phyloP scores from a whole-genome alignment of 2,888 invertebrate genomes.

The Drosophila maculinotata region DNA sequence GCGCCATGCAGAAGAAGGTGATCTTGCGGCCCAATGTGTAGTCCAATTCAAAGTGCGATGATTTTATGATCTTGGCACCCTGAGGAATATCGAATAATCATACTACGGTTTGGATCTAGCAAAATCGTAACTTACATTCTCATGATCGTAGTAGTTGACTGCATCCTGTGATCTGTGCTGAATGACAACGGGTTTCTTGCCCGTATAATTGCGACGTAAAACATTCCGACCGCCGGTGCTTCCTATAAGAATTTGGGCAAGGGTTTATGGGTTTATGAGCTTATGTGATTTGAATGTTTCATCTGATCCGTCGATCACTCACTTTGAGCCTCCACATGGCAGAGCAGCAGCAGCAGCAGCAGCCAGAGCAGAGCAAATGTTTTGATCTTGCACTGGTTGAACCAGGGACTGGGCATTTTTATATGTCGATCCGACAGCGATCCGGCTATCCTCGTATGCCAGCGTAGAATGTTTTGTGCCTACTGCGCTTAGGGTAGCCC shows the following conservation, averaged over 20 bases:
- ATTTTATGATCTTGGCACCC: conserved; percentile 95
- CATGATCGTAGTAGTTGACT: conserved; percentile 95
- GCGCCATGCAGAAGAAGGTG: conserved; percentile 95
- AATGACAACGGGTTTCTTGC: conserved; percentile 84
- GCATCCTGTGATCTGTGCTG: conserved; percentile 94
- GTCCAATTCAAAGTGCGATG: conserved; percentile 96
- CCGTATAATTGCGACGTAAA: conserved; percentile 84
- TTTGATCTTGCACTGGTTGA: conserved; percentile 48
- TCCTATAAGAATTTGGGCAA: too few relatives aligned
- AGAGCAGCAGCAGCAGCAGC: conserved; percentile 48
- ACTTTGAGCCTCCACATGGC: conserved; percentile 68
- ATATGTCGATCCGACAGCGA: conserved; percentile 32
- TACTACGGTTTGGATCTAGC: not conserved
- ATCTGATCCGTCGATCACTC: conserved; percentile 19
- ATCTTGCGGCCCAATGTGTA: conserved; percentile 97
- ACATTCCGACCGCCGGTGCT: conserved; percentile 83
- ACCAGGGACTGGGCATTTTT: conserved; percentile 49
- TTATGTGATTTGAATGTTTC: not conserved
- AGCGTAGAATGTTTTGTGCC: conserved; percentile 61
- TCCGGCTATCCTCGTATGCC: conserved; percentile 37
- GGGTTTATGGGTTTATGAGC: too few relatives aligned
- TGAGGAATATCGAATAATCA: conserved; percentile 76
- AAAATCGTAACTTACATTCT: conserved; percentile 88
- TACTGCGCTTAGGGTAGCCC: conserved; percentile 53
- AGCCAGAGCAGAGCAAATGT: conserved; percentile 52